Conservation (phyloP, 2,797 vertebrate genomes). For the Poecilia wingei region DNA sequence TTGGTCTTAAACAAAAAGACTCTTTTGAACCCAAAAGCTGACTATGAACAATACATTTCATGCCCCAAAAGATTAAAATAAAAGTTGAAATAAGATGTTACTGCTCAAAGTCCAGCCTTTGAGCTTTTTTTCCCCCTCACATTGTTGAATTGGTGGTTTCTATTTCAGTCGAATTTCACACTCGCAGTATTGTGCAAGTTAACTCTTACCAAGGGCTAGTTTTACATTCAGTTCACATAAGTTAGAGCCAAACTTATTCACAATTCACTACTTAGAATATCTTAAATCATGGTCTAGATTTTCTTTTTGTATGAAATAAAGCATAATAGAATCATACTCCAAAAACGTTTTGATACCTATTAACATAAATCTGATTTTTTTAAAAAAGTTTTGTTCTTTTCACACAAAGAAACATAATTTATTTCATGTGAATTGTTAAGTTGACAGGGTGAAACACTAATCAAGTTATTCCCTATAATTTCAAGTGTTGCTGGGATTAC, state of each 20-base stretch:
- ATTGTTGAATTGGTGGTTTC: not conserved
- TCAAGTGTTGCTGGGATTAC: not conserved
- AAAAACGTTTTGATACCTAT: not conserved
- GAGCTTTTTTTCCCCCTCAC: not conserved
- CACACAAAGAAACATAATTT: not conserved
- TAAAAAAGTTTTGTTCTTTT: not conserved
- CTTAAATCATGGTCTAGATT: not conserved
- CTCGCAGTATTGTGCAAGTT: not conserved
- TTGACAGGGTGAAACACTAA: not conserved
- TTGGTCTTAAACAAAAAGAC: not conserved
- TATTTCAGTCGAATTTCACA: not conserved
- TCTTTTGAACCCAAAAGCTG: not conserved
- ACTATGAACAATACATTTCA: not conserved
- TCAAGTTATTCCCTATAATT: not conserved
- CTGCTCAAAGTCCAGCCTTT: not conserved
- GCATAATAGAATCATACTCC: not conserved
- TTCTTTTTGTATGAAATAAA: not conserved
- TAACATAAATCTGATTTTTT: not conserved
- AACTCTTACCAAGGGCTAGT: not conserved
- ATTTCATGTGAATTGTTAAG: not conserved
- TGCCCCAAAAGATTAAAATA: not conserved
- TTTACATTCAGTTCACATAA: not conserved
- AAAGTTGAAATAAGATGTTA: not conserved
- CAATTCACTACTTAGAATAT: not conserved
- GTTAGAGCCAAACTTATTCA: not conserved